Base-by-base conservation (phyloP, 2,888 invertebrate species). In the Drosophila peninsularis region DNA sequence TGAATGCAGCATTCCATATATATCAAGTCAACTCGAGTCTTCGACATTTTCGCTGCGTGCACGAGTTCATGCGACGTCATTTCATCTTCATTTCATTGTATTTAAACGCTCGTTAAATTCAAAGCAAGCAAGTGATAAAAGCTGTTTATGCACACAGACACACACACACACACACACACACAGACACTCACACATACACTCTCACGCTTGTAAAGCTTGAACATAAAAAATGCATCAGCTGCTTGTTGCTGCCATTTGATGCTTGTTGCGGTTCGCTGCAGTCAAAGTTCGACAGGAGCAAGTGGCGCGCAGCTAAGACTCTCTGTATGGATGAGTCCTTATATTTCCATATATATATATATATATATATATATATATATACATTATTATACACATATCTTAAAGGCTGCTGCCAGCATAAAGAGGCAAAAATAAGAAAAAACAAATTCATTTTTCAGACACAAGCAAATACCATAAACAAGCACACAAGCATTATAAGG, bases 151-250 rank as follows among this genome's bases (percentile, higher is more conserved):
- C 57, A 52, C 54, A 50, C 53, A 52, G 45, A n/a, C 27, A 39
- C 45, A 44, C 13, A 57, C 2, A 37, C 53, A 55, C 49, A 37
- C 53, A 55, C 49, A 24, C 32, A 36, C 32, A 44, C 14, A 56
- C 0, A 41, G 10, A 56, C 36, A 63, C 39, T 39, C 17, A 9
- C 21, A 37, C 10, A 21, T 14, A n/a, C 5, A 36, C 19, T 17
- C 42, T 17, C 41, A 50, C 65, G 64, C 67, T 49, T 56, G 64
- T 79, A 75, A 85, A 75, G 66, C 56, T 71, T 69, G 62, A 45
- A 75, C 87, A 89, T 87, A 70, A 89, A 84, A 89, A 87, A 83
- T 84, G 89, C 83, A 83, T 81, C 81, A 73, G 70, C 65, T 81
- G 69, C 65, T 74, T 52, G 73, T 53, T 56, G 56, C 61, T 44